phyloP scores from a whole-genome alignment of 2,797 vertebrate genomes.

The Cirrhinus mrigala region DNA sequence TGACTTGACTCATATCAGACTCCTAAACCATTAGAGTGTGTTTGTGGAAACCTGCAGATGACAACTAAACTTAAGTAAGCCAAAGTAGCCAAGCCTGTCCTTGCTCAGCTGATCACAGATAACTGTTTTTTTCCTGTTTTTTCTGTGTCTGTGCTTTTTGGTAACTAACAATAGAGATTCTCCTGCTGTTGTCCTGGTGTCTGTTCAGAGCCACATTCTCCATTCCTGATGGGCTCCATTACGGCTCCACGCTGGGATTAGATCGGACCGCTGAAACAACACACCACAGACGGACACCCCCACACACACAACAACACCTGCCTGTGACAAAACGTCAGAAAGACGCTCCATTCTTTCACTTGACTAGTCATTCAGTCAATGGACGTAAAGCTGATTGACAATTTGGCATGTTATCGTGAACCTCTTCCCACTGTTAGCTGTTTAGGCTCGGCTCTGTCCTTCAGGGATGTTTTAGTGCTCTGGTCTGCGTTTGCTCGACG shows the following conservation, averaged over 20 bases:
- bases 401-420: conserved; percentile 28
- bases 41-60: background rate
- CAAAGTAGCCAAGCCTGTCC: conserved; percentile 1
- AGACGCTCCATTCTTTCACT: conserved; percentile 1
- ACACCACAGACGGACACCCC: conserved; percentile 4
- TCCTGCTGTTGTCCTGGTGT: background rate
- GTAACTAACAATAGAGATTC: conserved; percentile 24
- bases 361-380: conserved; percentile 1
- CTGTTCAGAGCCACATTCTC: conserved; percentile 15
- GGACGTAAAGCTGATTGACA: background rate
- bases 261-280: conserved; percentile 38
- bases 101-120: background rate
- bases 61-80: background rate
- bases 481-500: background rate
- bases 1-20: too few species aligned
- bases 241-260: background rate
- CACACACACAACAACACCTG: conserved; percentile 1
- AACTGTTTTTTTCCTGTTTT: conserved; percentile 9
- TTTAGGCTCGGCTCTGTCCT: conserved; percentile 16
- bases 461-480: conserved; percentile 31
- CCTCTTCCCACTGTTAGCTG: conserved; percentile 20
- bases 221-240: conserved; percentile 43
- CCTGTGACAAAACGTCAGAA: background rate
- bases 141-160: background rate
- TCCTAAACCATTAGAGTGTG: background rate